Evolutionary conservation across 2,797 vertebrate species (phyloP).

Genomic region (Catharus ustulatus): DNA sequence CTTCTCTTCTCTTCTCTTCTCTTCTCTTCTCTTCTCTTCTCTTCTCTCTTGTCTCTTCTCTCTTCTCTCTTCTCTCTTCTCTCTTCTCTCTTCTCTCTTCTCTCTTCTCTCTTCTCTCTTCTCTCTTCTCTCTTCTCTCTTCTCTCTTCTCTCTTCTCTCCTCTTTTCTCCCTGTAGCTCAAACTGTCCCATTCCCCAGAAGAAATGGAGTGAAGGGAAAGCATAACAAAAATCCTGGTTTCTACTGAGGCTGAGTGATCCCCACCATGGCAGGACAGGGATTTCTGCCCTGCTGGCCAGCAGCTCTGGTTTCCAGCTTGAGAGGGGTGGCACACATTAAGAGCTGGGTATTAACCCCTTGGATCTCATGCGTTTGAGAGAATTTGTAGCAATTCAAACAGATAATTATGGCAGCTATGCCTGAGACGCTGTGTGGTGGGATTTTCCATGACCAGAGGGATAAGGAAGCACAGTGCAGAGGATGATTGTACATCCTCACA

Average conservation of each 20-base stretch:
- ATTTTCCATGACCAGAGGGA: background rate
- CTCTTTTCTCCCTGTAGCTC: background rate
- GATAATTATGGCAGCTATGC: background rate
- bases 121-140: background rate
- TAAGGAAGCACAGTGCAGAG: background rate
- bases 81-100: background rate
- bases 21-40: background rate
- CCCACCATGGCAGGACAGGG: fast-evolving
- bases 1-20: background rate
- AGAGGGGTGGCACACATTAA: background rate
- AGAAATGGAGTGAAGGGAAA: background rate
- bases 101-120: background rate
- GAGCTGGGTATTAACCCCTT: background rate
- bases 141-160: background rate
- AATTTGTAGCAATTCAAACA: background rate
- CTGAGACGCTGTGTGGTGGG: background rate
- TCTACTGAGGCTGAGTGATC: background rate
- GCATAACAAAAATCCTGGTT: background rate
- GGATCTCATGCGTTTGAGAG: background rate
- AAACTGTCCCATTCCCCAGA: background rate
- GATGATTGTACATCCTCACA: background rate
- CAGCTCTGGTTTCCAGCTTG: background rate
- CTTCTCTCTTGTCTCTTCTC: background rate
- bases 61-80: background rate
- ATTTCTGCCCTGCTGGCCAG: background rate